These are phyloP conservation scores for Spinus pinus DNA, from an alignment of 2,797 vertebrate genomes.

Conservation along the genomic window DNA sequence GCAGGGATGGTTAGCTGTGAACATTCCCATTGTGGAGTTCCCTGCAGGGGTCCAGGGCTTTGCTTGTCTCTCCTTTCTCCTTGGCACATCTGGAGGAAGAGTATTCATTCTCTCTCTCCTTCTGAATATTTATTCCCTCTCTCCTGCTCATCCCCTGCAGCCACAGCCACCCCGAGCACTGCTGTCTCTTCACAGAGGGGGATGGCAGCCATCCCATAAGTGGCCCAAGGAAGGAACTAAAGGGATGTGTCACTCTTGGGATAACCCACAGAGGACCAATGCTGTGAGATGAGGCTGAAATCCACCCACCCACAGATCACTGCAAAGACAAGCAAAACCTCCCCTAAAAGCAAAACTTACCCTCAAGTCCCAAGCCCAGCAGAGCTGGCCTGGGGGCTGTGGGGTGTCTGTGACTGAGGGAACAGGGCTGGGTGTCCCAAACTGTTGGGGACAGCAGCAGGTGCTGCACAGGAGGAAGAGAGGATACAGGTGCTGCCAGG, in stretches of 20 bases:
- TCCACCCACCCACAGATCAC: not conserved
- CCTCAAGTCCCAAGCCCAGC: not conserved
- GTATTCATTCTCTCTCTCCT: constrained; percentile 22
- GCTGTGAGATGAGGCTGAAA: not conserved
- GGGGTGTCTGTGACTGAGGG: not conserved
- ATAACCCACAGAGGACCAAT: not conserved
- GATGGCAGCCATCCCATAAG: not conserved
- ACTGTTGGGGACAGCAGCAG: not conserved
- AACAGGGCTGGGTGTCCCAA: not conserved
- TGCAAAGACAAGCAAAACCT: constrained; percentile 21
- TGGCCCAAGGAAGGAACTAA: not conserved
- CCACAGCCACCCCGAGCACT: not conserved
- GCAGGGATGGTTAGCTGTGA: constrained; percentile 33
- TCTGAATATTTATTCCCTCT: constrained; percentile 38
- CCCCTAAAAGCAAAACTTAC: constrained; percentile 10
- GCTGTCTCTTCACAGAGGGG: not conserved
- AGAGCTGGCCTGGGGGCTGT: not conserved
- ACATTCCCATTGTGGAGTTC: constrained; percentile 55
- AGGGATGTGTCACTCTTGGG: not conserved
- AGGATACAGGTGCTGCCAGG: not conserved
- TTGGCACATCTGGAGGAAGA: constrained; percentile 25
- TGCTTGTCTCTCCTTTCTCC: constrained; percentile 25
- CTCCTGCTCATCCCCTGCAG: not conserved
- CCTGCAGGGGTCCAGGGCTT: not conserved
- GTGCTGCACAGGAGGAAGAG: not conserved